Base-by-base conservation (phyloP, 2,888 invertebrate genomes). In the Baccha elongata region DNA sequence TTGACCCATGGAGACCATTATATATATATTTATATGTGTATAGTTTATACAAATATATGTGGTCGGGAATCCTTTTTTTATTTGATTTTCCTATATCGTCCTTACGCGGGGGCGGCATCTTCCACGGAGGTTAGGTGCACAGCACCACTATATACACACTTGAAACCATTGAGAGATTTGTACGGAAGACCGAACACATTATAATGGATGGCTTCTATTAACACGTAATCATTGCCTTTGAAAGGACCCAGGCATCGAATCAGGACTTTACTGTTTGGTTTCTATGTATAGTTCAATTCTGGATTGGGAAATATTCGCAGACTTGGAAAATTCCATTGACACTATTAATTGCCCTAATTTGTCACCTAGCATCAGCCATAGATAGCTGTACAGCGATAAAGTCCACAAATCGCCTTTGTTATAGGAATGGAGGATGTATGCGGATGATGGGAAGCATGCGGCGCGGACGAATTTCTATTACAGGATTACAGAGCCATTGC, bases 271-370 rank as follows among this genome's bases (percentile, higher is more conserved):
- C 35, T 53, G 26, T 46, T 21, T 15, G 4, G 0, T 15, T 50
- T 29, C 15, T 6, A 1, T 26, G 26, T n/a, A n/a, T n/a, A n/a
- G 10, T 29, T 50, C 10, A 29, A 17, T 15, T 55, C 37, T 21
- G 11, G 29, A 5, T 23, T 62, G 52, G 46, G 13, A 55, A 73
- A 71, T 65, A 72, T 71, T 78, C 72, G 58, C 65, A 71, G 65
- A 58, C 78, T 78, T 72, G 78, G 78, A 72, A 71, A 72, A 78
- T 78, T 78, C 78, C 71, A 72, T 71, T 78, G 78, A 72, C 78
- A 78, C 78, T 78, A 78, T 78, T 78, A 78, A 78, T 78, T 78
- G 78, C 58, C 62, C 72, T 78, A 78, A 78, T 78, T 78, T 78
- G 78, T 78, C 78, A 78, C 78, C 71, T 78, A 71, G 78, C 58